A percentile compares a stretch with the other conserved stretches of the same genome.
These are phyloP conservation scores for Hirundichthys speculiger DNA, from an alignment of 2,113 vertebrate species.

Conservation along the genomic window DNA sequence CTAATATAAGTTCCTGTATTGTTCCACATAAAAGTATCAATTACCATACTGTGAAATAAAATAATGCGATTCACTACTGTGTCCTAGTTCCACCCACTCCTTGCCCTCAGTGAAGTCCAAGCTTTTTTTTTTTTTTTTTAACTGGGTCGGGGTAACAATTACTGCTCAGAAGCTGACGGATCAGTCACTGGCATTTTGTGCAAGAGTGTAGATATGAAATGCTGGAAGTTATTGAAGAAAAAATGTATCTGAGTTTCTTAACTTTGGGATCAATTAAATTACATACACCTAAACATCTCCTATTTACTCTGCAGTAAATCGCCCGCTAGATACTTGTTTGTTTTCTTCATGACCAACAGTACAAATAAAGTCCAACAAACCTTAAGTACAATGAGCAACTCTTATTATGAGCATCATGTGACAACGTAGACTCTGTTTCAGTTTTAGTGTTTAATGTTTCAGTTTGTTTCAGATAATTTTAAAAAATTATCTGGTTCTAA, in stretches of 20 bases:
- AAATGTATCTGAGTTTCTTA: too few relatives aligned
- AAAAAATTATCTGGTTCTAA: too few relatives aligned
- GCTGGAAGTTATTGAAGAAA: background rate
- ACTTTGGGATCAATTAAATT: constrained; percentile 1
- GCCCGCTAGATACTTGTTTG: too few relatives aligned
- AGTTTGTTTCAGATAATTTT: too few relatives aligned
- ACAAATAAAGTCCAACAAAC: too few relatives aligned
- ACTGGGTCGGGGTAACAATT: constrained; percentile 49
- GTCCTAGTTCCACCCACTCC: constrained; percentile 61
- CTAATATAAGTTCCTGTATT: too few relatives aligned
- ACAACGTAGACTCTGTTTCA: too few relatives aligned
- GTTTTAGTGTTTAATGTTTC: too few relatives aligned
- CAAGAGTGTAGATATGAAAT: constrained; percentile 3
- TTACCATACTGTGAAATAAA: constrained; percentile 57
- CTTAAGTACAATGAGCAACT: too few relatives aligned
- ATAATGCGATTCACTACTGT: constrained; percentile 60
- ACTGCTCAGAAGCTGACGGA: constrained; percentile 62
- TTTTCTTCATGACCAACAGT: too few relatives aligned
- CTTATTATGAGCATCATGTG: too few relatives aligned
- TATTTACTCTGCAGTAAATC: background rate
- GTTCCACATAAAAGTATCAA: constrained; percentile 46
- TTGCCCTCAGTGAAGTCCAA: constrained; percentile 66
- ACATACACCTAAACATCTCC: constrained; percentile 3
- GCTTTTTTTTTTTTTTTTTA: constrained; percentile 26
- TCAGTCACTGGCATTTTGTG: constrained; percentile 29